phyloP scores from a whole-genome alignment of 2,888 invertebrate species.

The Chironomus riparius region DNA sequence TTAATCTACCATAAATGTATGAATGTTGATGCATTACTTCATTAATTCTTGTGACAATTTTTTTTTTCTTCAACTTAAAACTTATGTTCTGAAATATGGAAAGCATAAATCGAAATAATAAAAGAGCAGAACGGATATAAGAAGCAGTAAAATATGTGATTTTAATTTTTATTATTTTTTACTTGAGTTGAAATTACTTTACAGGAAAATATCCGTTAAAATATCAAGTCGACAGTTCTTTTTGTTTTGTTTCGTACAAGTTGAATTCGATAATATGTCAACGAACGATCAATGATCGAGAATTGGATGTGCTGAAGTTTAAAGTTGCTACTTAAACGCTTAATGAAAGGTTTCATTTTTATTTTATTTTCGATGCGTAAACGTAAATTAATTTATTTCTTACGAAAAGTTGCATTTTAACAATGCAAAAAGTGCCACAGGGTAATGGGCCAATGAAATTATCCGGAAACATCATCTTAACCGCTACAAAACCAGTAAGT shows the following conservation, averaged over 20 bases:
- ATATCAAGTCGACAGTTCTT: background rate
- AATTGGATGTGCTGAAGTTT: background rate
- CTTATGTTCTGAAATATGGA: no score
- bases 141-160: background rate
- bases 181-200: background rate
- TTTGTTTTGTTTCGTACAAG: background rate
- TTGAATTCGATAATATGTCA: background rate
- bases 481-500: slow-evolving; percentile 17
- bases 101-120: no score
- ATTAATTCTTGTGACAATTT: background rate
- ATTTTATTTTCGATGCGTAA: background rate
- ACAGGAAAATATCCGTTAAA: background rate
- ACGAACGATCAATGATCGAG: background rate
- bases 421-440: slow-evolving; percentile 19
- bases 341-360: background rate
- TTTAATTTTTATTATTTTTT: no score
- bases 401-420: slow-evolving; percentile 14
- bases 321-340: background rate
- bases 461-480: slow-evolving; percentile 15
- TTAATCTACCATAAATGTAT: background rate
- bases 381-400: background rate
- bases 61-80: background rate
- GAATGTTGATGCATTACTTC: background rate
- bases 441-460: slow-evolving; percentile 19
- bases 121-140: no score